Conservation (phyloP, 2,113 vertebrate genomes). For the Mormyrus lacerda region DNA sequence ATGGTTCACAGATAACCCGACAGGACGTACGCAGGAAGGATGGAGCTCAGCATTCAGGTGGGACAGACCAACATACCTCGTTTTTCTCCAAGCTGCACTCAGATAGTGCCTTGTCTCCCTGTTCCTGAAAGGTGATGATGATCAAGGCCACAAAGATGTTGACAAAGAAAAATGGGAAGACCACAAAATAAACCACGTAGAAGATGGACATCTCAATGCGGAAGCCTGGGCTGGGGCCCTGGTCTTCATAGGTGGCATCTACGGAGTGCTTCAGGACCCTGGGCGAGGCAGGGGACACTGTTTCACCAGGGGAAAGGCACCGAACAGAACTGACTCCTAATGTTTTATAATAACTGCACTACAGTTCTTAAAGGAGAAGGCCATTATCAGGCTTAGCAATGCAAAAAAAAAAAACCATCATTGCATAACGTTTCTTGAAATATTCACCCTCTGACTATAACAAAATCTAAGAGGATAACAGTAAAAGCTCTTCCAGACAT, state of each 20-base stretch:
- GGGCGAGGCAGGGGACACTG: slow-evolving; percentile 22
- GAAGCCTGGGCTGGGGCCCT: slow-evolving; percentile 88
- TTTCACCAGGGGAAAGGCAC: not conserved
- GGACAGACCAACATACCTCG: slow-evolving; percentile 60
- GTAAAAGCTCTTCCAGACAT: not conserved
- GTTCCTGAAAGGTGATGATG: slow-evolving; percentile 98
- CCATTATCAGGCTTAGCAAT: not conserved
- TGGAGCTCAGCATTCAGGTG: not conserved
- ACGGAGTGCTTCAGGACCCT: slow-evolving; percentile 94
- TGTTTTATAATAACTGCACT: not conserved
- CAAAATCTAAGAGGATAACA: not conserved
- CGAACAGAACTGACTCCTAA: not conserved
- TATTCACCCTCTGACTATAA: not conserved
- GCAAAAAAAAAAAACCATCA: not conserved
- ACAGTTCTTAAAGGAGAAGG: not conserved
- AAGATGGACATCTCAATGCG: slow-evolving; percentile 96
- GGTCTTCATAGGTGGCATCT: slow-evolving; percentile 89
- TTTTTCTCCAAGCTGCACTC: slow-evolving; percentile 97
- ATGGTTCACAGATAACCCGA: not conserved
- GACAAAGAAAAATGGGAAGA: slow-evolving; percentile 98
- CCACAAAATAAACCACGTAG: slow-evolving; percentile 96
- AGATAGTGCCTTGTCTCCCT: slow-evolving; percentile 93
- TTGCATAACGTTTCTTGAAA: not conserved
- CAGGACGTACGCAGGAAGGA: not conserved
- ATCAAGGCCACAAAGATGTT: slow-evolving; percentile 97